These are phyloP conservation scores for Eciton burchellii DNA, from an alignment of 1,140 invertebrate genomes.

Conservation along the genomic window DNA sequence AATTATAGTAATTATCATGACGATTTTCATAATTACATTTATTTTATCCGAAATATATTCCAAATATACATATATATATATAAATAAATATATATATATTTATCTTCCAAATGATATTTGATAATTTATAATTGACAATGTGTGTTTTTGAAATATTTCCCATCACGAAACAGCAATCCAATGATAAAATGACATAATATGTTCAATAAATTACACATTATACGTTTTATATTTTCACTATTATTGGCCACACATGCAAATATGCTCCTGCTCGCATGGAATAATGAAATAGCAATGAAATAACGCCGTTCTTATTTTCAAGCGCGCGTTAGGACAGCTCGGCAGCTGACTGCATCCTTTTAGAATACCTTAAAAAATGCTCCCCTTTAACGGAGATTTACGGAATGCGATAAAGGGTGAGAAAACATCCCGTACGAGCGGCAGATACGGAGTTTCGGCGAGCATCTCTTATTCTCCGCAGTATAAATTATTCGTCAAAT, in stretches of 20 bases:
- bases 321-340: background rate
- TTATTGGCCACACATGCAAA: slow-evolving; percentile 5
- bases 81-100: too few relatives aligned
- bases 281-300: background rate
- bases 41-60: too few relatives aligned
- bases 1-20: too few relatives aligned
- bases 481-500: slow-evolving; percentile 38
- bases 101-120: background rate
- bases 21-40: too few relatives aligned
- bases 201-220: background rate
- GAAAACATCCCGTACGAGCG: slow-evolving; percentile 5
- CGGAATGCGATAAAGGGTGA: slow-evolving; percentile 45
- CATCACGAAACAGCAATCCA: background rate
- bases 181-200: background rate
- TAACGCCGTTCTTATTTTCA: background rate
- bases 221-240: background rate
- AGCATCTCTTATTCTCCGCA: slow-evolving; percentile 19
- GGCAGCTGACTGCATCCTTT: background rate
- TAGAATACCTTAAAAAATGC: slow-evolving; percentile 37
- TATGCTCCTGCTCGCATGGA: background rate
- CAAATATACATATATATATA: too few relatives aligned
- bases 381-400: slow-evolving; percentile 57
- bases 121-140: background rate
- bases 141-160: background rate
- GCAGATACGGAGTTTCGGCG: slow-evolving; percentile 39